Percentiles rank a stretch among this genome's conserved stretches.
These are phyloP conservation scores for Tragopan temminckii DNA, from an alignment of 2,797 vertebrate genomes.

Conservation along the genomic window DNA sequence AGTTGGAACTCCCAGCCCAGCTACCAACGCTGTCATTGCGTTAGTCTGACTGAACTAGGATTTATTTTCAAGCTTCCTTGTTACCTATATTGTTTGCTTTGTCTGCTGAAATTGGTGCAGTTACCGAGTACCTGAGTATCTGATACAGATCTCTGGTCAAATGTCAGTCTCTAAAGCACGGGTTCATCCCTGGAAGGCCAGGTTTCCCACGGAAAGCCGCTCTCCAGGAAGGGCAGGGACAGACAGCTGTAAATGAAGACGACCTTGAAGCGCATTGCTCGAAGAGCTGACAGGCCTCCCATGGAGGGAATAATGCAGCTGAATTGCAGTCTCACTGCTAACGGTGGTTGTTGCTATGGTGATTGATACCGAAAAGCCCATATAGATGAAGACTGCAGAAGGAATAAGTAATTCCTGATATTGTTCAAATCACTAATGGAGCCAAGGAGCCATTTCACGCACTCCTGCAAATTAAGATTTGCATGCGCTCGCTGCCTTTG, in stretches of 20 bases:
- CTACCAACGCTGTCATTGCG: neutral
- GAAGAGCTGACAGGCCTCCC: constrained; percentile 68
- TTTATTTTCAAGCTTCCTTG: neutral
- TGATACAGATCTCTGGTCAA: neutral
- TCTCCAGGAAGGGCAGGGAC: constrained; percentile 49
- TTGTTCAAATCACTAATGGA: constrained; percentile 44
- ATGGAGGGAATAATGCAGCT: constrained; percentile 62
- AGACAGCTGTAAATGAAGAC: constrained; percentile 61
- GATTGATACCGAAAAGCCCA: constrained; percentile 65
- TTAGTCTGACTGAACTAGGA: neutral
- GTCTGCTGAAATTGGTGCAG: neutral
- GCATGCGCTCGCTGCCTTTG: constrained; percentile 28
- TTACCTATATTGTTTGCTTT: neutral
- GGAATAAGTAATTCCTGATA: constrained; percentile 75
- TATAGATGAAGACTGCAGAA: constrained; percentile 37
- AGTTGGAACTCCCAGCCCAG: neutral
- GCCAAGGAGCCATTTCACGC: constrained; percentile 40
- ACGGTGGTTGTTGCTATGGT: constrained; percentile 70
- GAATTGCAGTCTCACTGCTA: constrained; percentile 61
- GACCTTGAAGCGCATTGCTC: constrained; percentile 60
- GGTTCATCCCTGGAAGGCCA: neutral
- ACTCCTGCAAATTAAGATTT: constrained; percentile 62
- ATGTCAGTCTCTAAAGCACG: neutral
- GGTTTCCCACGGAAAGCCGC: constrained; percentile 8
- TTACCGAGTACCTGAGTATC: neutral